Conservation (phyloP, 2,113 vertebrate genomes). For the Clarias macrocephalus region DNA sequence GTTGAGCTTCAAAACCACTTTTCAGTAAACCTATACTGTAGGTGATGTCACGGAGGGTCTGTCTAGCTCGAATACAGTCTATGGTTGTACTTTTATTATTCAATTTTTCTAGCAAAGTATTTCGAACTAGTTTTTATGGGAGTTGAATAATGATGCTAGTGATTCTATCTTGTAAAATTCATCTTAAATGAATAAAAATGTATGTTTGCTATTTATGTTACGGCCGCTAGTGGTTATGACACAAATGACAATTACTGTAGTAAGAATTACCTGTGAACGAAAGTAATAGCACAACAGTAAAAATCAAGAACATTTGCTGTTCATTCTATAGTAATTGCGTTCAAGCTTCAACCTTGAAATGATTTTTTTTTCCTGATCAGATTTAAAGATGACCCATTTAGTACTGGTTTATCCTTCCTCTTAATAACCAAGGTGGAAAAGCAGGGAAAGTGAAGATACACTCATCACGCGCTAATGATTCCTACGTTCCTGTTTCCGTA, state of each 20-base stretch:
- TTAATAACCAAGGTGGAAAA: conserved; percentile 62
- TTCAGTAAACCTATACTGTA: no score
- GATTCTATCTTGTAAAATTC: not conserved
- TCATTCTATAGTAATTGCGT: not conserved
- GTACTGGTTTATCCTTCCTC: conserved; percentile 19
- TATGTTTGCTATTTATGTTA: not conserved
- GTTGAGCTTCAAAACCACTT: no score
- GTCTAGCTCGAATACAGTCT: no score
- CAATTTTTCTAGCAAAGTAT: no score
- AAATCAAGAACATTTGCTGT: not conserved
- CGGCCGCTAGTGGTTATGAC: not conserved
- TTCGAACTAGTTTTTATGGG: no score
- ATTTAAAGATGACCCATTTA: not conserved
- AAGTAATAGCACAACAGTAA: not conserved
- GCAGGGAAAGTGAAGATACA: conserved; percentile 72
- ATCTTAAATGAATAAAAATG: not conserved
- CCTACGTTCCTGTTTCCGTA: conserved; percentile 90
- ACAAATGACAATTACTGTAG: not conserved
- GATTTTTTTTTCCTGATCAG: not conserved
- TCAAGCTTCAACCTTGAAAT: not conserved
- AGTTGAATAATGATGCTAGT: not conserved
- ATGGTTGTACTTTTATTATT: no score
- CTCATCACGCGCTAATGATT: conserved; percentile 86
- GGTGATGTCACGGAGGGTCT: no score
- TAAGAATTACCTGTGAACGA: not conserved